A percentile compares a stretch with the other conserved stretches of the same genome.
phyloP scores from a whole-genome alignment of 2,113 vertebrate species.

The Odocoileus virginianus region DNA sequence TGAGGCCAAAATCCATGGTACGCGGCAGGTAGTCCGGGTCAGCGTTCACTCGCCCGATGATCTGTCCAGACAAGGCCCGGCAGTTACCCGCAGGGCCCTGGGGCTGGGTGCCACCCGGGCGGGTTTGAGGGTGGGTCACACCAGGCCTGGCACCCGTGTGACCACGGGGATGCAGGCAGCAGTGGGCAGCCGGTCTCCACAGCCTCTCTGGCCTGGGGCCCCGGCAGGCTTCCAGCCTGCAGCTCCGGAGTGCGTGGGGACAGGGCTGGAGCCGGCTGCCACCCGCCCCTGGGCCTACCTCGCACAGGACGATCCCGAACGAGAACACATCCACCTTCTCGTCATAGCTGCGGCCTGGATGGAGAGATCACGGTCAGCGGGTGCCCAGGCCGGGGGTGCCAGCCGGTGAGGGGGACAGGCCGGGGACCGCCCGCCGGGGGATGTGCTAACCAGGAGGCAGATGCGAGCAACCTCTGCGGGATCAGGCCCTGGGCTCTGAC shows the following conservation, averaged over 20 bases:
- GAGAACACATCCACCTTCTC: slow-evolving; percentile 99
- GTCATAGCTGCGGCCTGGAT: slow-evolving; percentile 93
- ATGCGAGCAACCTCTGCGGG: accelerated
- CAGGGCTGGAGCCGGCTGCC: not conserved
- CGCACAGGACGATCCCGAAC: slow-evolving; percentile 97
- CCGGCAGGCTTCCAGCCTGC: not conserved
- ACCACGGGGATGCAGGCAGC: not conserved
- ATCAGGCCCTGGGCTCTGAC: not conserved
- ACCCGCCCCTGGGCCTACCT: slow-evolving; percentile 79
- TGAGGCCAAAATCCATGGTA: slow-evolving; percentile 94
- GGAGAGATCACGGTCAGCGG: not conserved
- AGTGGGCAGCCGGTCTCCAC: not conserved
- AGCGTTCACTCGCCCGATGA: slow-evolving; percentile 95
- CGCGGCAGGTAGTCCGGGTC: slow-evolving; percentile 97
- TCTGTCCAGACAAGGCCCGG: slow-evolving; percentile 75
- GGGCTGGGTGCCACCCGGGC: not conserved
- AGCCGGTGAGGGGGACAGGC: not conserved
- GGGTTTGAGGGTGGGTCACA: not conserved
- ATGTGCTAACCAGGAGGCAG: not conserved
- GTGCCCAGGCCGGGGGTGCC: not conserved
- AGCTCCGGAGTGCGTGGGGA: accelerated
- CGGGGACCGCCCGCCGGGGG: not conserved
- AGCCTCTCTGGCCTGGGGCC: not conserved
- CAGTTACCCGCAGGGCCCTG: not conserved
- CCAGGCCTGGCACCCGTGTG: not conserved